These are phyloP conservation scores for Laupala kohalensis DNA, from an alignment of 1,140 invertebrate species.

Conservation along the genomic window DNA sequence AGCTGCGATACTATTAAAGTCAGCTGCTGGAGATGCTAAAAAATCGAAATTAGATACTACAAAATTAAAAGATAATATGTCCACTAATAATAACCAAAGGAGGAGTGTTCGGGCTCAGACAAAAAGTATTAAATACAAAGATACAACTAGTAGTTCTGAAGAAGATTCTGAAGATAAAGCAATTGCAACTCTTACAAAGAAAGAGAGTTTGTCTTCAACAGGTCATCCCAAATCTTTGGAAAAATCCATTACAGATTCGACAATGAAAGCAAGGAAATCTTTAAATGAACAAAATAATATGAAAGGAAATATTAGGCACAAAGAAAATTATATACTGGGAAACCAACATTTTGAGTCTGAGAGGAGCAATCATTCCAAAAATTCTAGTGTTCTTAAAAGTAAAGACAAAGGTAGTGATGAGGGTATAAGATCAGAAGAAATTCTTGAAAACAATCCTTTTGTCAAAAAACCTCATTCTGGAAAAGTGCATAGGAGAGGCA, in stretches of 20 bases:
- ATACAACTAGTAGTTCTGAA: conserved; percentile 3
- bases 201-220: conserved; percentile 11
- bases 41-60: background rate
- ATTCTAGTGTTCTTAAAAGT: no score
- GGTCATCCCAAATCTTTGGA: no score
- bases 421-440: no score
- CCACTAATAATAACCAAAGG: background rate
- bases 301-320: background rate
- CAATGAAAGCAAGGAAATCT: background rate
- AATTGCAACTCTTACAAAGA: background rate
- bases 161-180: conserved; percentile 1
- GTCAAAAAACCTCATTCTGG: no score
- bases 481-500: background rate
- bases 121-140: background rate
- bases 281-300: background rate
- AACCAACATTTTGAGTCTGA: background rate
- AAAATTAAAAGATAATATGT: background rate
- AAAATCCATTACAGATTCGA: background rate
- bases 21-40: conserved; percentile 10
- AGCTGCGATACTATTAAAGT: conserved; percentile 18
- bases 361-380: background rate
- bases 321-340: background rate
- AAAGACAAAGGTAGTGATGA: no score
- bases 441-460: no score
- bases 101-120: background rate